Conservation (phyloP, 2,888 invertebrate genomes). For the Melinopterus prodromus region DNA sequence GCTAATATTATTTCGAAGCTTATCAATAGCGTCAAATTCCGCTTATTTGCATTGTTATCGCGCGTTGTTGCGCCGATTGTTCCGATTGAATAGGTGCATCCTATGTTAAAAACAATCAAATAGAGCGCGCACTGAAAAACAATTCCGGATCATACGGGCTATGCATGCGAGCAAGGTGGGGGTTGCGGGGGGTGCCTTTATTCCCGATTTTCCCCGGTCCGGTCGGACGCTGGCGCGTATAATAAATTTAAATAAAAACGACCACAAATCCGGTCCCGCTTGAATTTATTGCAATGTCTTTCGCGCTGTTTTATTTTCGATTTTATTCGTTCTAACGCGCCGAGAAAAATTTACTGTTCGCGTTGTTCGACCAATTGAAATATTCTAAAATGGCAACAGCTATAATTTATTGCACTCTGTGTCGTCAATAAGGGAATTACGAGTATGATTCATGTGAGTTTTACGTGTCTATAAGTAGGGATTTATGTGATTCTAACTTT, state of each 20-base stretch:
- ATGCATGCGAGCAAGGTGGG: not conserved
- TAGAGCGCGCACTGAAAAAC: not conserved
- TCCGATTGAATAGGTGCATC: not conserved
- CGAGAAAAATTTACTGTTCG: not conserved
- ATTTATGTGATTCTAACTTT: too few species aligned
- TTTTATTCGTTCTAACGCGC: not conserved
- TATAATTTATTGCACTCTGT: too few species aligned
- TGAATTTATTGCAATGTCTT: not conserved
- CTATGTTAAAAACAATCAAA: not conserved
- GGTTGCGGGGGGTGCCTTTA: not conserved
- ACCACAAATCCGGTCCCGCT: not conserved
- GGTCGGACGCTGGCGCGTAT: not conserved
- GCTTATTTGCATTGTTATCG: not conserved
- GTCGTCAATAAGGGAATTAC: too few species aligned
- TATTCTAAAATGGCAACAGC: not conserved
- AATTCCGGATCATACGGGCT: not conserved
- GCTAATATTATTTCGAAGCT: not conserved
- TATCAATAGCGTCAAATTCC: not conserved
- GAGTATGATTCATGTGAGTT: too few species aligned
- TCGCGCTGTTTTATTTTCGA: not conserved
- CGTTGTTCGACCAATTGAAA: not conserved
- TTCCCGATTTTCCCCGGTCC: not conserved
- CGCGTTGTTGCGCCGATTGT: not conserved
- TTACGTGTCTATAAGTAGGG: too few species aligned
- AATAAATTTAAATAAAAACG: constrained; percentile 4